These are phyloP conservation scores for Siphlonurus alternatus DNA, from an alignment of 2,888 invertebrate species.

Conservation along the genomic window DNA sequence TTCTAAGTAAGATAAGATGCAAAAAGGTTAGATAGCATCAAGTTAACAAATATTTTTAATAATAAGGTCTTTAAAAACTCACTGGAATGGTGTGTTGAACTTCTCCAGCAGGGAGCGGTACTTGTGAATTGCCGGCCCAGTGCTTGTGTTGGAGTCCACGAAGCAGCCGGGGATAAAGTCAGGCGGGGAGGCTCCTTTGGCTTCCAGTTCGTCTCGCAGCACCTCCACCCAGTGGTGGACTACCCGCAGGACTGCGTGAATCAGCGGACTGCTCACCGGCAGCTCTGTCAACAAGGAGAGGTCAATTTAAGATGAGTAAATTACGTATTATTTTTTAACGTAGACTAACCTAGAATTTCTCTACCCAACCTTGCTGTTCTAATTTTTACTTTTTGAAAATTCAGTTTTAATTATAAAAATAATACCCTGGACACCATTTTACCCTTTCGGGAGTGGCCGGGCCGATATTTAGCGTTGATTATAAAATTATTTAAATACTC, in stretches of 20 bases:
- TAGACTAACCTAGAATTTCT: not conserved
- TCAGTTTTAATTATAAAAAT: too few relatives aligned
- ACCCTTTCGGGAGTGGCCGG: too few relatives aligned
- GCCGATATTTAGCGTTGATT: too few relatives aligned
- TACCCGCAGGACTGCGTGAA: conserved; percentile 73
- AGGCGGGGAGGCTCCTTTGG: conserved; percentile 56
- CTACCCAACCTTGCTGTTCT: too few relatives aligned
- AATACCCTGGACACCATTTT: too few relatives aligned
- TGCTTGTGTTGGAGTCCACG: conserved; percentile 47
- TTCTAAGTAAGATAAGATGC: too few relatives aligned
- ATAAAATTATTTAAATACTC: too few relatives aligned
- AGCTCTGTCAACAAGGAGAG: conserved; percentile 57
- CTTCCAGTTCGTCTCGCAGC: conserved; percentile 56
- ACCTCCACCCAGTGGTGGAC: conserved; percentile 80
- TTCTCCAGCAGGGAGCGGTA: conserved; percentile 82
- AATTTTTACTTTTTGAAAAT: too few relatives aligned
- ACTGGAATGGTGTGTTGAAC: conserved; percentile 87
- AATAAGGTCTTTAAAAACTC: conserved; percentile 20
- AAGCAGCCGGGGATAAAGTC: conserved; percentile 86
- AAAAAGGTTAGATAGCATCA: too few relatives aligned
- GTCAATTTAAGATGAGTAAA: not conserved
- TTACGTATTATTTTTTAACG: not conserved
- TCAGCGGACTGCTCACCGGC: conserved; percentile 83
- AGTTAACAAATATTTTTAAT: too few relatives aligned
- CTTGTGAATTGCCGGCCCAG: conserved; percentile 79